Base-by-base conservation (phyloP, 2,797 vertebrate species). In the Phrynocephalus forsythii region DNA sequence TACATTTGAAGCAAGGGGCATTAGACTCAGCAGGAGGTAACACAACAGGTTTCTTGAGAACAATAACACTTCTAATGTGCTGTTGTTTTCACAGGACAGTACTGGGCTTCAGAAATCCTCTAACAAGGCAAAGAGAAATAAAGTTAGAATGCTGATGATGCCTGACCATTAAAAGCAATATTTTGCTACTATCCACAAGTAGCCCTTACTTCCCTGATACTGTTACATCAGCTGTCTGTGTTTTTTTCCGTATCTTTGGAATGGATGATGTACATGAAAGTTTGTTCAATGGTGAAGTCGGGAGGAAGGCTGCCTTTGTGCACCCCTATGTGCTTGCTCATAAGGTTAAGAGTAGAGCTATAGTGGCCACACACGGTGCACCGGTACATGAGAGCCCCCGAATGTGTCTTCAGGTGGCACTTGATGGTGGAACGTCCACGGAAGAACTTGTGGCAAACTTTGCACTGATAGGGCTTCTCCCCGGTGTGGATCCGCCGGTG, bases 261-360 rank as follows among this genome's bases (percentile, higher is more conserved):
- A 95, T 99, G 99, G 91, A 99, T 98, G 60, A 98, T 98, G 96
- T 99, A 99, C 99, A 99, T 99, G 95, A 99, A 99, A 88, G 99
- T 99, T 96, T 99, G 98, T 87, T 99, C 99, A 16, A 99, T 99
- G 97, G 98, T 99, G 94, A 99, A 99, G 96, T 99, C 98, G 0
- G 98, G 97, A 0, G 98, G 98, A 33, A 99, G 97, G 93, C 98
- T 98, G 95, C 98, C 98, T 84, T 98, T 98, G 95, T 99, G 99
- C 75, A 98, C 97, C 50, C 98, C 98, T 90, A 99, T 98, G 84
- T 99, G 99, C 1, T 98, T 98, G 82, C 98, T 99, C 97, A 99
- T 98, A 88, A 98, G 97, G 96, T 99, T 99, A 83, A 99, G 97
- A 0, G 98, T 99, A 91, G 99, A 99, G 96, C 98, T 99, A 96